Evolutionary conservation across 2,113 vertebrate species (phyloP), one percentile per base, ranked within the genome.

Genomic region (Alethe castanea): DNA sequence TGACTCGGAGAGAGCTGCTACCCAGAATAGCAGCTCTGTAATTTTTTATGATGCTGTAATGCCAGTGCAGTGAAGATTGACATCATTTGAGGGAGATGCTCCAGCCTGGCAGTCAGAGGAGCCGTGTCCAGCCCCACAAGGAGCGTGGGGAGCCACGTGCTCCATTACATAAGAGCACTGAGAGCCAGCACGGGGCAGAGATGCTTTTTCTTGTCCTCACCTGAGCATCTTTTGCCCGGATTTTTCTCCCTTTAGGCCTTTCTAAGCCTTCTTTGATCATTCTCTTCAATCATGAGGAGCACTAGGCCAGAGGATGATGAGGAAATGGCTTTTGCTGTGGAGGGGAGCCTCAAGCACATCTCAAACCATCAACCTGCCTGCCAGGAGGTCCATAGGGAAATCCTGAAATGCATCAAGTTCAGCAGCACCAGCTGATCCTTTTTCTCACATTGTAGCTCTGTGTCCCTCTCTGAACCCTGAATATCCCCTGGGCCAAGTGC

Each of bases 11-110:
- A 67, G 66, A 62, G 56, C 70, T 69, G 89, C 90, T 81, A 10
- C 97, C 74, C 78, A 52, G 94, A 98, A 98, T 96, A 96, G 94
- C 90, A 88, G 71, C 89, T n/a, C 4, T 82, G 92, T 81, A 71
- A 84, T 96, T 91, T 92, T 96, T 95, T 88, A 89, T 86, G 94
- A 74, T 94, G 67, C 94, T 78, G 88, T 78, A 95, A 95, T 35
- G 57, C 69, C 77, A 72, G 56, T 8, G n/a, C 13, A 7, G 77
- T 10, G 31, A 64, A 76, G 78, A 93, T 28, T 45, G 86, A 79
- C 78, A 85, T 76, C 54, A 52, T 57, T 87, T 67, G 64, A 52
- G n/a, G n/a, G 90, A 57, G 90, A 45, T 81, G 88, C 52, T 94
- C 76, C 20, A 9, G 77, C 64, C 57, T 85, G 38, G 50, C 36